phyloP scores from a whole-genome alignment of 53 echinoderm and acorn worm species.

The Arbacia lixula region DNA sequence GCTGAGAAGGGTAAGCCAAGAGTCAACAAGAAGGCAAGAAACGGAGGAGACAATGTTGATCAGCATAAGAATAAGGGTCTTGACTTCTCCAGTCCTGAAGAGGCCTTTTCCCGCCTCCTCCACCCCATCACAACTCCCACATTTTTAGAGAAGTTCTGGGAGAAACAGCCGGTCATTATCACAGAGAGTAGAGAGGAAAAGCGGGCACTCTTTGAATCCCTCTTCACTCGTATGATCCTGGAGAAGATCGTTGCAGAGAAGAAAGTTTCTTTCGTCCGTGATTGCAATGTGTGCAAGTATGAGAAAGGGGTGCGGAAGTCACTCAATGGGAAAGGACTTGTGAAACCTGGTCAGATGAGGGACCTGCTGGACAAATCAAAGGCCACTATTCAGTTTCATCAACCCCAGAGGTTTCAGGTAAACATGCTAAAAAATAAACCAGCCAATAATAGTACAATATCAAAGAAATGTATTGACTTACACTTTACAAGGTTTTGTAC shows the following conservation, averaged over 20 bases:
- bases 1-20: too few species aligned
- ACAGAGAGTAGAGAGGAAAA: constrained; percentile 32
- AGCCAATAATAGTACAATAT: too few species aligned
- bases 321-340: constrained; percentile 56
- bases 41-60: too few species aligned
- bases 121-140: constrained; percentile 39
- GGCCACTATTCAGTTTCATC: constrained; percentile 92
- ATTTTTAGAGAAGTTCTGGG: constrained; percentile 83
- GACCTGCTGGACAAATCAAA: constrained; percentile 64
- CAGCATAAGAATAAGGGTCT: too few species aligned
- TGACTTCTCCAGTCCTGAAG: too few species aligned
- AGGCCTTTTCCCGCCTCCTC: constrained; percentile 33
- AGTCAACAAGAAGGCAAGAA: too few species aligned
- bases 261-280: neutral
- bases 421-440: too few species aligned
- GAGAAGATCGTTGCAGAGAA: constrained; percentile 58
- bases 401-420: constrained; percentile 96
- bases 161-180: constrained; percentile 75
- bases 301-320: constrained; percentile 9
- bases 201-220: constrained; percentile 2
- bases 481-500: too few species aligned
- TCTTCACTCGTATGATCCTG: constrained; percentile 68
- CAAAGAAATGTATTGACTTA: too few species aligned
- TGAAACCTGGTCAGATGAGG: constrained; percentile 64
- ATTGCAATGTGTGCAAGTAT: constrained; percentile 44